Evolutionary conservation across 2,888 invertebrate species (phyloP).

Genomic region (Sceliomorpha sp.): DNA sequence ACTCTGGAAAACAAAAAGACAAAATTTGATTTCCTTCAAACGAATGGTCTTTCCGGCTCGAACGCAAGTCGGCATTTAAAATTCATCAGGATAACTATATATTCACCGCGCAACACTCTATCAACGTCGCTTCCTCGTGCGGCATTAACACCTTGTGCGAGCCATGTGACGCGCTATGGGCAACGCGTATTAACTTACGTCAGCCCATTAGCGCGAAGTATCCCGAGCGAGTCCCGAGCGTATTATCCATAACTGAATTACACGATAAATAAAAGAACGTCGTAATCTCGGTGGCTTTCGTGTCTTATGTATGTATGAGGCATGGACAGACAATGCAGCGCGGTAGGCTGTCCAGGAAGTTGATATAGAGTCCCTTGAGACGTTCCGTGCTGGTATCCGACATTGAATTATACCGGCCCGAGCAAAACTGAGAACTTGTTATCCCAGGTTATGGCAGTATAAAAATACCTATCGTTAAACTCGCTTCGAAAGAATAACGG

Average conservation of each 20-base stretch:
- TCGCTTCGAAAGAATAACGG: conserved; percentile 25
- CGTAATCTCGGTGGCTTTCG: conserved; percentile 66
- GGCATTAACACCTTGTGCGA: conserved; percentile 45
- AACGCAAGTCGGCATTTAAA: too few species aligned
- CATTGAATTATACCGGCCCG: conserved; percentile 73
- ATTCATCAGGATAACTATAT: conserved; percentile 51
- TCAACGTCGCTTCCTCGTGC: conserved; percentile 36
- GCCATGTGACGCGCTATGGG: conserved; percentile 46
- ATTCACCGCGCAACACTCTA: conserved; percentile 37
- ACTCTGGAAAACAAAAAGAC: too few species aligned
- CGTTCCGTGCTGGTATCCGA: conserved; percentile 63
- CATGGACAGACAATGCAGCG: conserved; percentile 46
- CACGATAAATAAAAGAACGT: conserved; percentile 73
- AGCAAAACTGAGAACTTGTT: conserved; percentile 68
- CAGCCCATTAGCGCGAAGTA: conserved; percentile 47
- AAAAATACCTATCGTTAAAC: conserved; percentile 68
- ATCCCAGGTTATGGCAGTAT: conserved; percentile 69
- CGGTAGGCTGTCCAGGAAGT: conserved; percentile 65
- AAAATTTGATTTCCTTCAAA: too few species aligned
- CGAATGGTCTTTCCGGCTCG: too few species aligned
- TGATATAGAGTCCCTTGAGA: conserved; percentile 74
- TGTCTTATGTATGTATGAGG: conserved; percentile 66
- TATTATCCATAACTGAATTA: conserved; percentile 69
- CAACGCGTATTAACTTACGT: conserved; percentile 46
- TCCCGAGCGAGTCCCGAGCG: conserved; percentile 61